These are phyloP conservation scores for Acrossocheilus wenchowensis DNA, from an alignment of 2,797 vertebrate species.

Conservation along the genomic window DNA sequence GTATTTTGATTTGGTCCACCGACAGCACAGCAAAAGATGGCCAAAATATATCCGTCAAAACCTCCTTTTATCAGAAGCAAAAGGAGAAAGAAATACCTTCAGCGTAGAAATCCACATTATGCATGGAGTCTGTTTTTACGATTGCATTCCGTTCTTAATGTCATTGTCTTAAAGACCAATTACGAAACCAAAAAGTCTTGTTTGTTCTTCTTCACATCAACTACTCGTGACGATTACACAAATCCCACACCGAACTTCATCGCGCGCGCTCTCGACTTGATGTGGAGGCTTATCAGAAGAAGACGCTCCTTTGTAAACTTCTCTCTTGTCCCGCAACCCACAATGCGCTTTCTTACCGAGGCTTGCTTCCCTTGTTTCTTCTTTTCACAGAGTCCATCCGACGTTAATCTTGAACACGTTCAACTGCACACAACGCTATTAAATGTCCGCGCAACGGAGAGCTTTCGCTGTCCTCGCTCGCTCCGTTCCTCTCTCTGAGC, in stretches of 20 bases:
- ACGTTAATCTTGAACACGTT: conserved; percentile 42
- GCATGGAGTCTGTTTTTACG: conserved; percentile 34
- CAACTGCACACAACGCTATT: conserved; percentile 22
- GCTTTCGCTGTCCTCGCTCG: conserved; percentile 46
- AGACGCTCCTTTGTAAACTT: conserved; percentile 48
- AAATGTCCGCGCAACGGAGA: conserved; percentile 38
- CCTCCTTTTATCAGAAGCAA: conserved; percentile 21
- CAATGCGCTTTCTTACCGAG: conserved; percentile 33
- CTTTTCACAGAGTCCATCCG: background rate
- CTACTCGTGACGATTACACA: conserved; percentile 65
- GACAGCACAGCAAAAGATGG: conserved; percentile 34
- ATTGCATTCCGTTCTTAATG: conserved; percentile 39
- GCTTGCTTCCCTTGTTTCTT: conserved; percentile 48
- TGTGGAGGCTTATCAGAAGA: conserved; percentile 25
- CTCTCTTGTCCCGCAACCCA: conserved; percentile 38
- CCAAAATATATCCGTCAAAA: conserved; percentile 56
- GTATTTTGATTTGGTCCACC: conserved; percentile 58
- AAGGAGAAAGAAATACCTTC: conserved; percentile 34
- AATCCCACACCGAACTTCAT: conserved; percentile 52
- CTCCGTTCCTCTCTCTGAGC: conserved; percentile 78
- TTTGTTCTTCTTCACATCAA: conserved; percentile 47
- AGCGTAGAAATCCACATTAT: conserved; percentile 57
- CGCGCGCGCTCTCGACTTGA: conserved; percentile 49
- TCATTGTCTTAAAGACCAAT: background rate
- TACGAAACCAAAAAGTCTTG: conserved; percentile 31